Percentiles rank a stretch among this genome's conserved stretches.
Evolutionary conservation across 2,888 invertebrate species (phyloP).

Genomic region (Uloborus plumipes): DNA sequence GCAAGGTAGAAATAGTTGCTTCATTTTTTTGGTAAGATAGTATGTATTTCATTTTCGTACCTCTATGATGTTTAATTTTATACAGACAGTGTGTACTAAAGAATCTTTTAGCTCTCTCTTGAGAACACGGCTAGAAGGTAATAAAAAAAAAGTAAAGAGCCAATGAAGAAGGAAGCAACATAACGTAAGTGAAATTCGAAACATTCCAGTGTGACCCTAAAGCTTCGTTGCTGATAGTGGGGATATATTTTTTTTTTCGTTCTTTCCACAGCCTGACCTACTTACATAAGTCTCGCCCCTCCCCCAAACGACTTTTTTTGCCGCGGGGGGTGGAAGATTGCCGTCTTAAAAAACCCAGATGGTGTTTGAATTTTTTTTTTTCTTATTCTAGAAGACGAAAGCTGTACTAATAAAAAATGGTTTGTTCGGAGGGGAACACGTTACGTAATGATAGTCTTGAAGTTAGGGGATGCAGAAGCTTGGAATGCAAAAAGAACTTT

Average conservation of each 20-base stretch:
- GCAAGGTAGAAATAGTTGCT: too few species aligned
- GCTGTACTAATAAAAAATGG: too few species aligned
- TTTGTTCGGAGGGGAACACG: conserved; percentile 1
- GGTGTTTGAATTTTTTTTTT: conserved; percentile 21
- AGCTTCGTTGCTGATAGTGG: background rate
- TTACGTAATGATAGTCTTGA: conserved; percentile 33
- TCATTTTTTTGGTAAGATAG: too few species aligned
- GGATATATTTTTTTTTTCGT: too few species aligned
- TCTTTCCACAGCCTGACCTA: conserved; percentile 39
- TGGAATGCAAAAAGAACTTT: conserved; percentile 6
- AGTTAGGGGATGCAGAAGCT: conserved; percentile 1
- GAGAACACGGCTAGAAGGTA: too few species aligned
- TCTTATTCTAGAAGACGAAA: background rate
- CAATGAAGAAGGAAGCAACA: too few species aligned
- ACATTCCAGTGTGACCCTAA: background rate
- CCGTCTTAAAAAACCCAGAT: conserved; percentile 43
- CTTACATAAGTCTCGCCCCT: conserved; percentile 31
- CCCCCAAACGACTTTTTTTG: conserved; percentile 24
- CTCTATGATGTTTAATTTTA: too few species aligned
- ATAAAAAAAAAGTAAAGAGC: too few species aligned
- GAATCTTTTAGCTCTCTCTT: too few species aligned
- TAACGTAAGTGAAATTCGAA: conserved; percentile 10
- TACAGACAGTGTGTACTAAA: too few species aligned
- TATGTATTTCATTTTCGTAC: too few species aligned
- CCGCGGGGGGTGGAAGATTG: conserved; percentile 16